Evolutionary conservation across 2,888 invertebrate genomes (phyloP).

Genomic region (Himalopsyche japonica): DNA sequence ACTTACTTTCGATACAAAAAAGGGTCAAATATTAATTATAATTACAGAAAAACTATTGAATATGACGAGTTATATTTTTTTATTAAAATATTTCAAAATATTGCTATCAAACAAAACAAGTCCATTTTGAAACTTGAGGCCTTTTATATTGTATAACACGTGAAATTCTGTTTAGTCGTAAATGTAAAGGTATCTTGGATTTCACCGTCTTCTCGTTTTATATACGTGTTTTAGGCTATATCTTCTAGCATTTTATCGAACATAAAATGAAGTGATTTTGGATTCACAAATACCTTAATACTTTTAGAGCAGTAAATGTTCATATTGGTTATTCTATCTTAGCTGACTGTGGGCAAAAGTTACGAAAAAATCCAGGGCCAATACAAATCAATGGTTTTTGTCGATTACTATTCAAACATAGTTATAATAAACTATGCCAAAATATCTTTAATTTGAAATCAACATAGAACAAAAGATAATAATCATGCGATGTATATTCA

Average conservation of each 20-base stretch:
- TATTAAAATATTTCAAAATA: background rate
- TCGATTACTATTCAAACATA: no score
- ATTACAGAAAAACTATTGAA: no score
- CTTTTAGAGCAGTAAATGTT: background rate
- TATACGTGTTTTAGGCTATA: background rate
- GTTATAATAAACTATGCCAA: no score
- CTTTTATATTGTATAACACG: background rate
- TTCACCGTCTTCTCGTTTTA: background rate
- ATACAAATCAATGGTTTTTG: no score
- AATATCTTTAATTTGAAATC: no score
- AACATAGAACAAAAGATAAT: no score
- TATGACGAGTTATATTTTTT: no score
- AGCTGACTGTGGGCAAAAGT: no score
- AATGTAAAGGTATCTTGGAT: background rate
- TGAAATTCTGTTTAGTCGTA: background rate
- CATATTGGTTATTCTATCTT: background rate
- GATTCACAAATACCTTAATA: background rate
- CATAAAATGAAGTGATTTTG: constrained; percentile 1
- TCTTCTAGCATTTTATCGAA: background rate
- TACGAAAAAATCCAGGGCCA: no score
- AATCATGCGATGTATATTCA: no score
- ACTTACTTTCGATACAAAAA: no score
- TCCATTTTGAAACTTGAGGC: background rate
- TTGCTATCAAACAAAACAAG: background rate
- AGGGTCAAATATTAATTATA: no score